Percentiles rank a stretch among this genome's conserved stretches.
phyloP scores from a whole-genome alignment of 1,140 invertebrate species.

The Cataglyphis hispanica region DNA sequence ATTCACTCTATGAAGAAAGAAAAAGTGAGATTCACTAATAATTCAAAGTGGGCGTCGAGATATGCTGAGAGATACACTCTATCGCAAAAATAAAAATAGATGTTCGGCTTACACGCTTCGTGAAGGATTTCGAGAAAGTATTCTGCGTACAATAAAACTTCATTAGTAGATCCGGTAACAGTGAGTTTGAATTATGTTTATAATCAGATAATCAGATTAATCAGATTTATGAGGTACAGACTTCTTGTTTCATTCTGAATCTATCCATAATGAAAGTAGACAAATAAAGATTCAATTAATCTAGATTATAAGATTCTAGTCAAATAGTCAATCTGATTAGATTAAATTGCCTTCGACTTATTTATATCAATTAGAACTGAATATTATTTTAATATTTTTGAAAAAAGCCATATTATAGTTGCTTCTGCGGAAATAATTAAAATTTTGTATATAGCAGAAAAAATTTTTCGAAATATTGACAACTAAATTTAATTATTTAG shows the following conservation, averaged over 20 bases:
- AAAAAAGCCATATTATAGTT: no score
- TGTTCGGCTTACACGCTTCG: not conserved
- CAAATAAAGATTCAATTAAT: not conserved
- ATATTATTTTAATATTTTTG: not conserved
- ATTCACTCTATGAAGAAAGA: conserved; percentile 21
- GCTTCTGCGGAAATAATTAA: no score
- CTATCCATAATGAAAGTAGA: conserved; percentile 5
- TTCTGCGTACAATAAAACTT: conserved; percentile 37
- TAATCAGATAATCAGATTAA: conserved; percentile 21
- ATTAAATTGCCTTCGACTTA: not conserved
- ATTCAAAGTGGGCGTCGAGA: conserved; percentile 6
- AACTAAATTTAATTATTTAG: no score
- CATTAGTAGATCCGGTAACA: conserved; percentile 44
- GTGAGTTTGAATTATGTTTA: not conserved
- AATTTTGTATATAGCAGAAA: no score
- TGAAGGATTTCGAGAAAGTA: conserved; percentile 31
- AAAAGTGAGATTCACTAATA: not conserved
- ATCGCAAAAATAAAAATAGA: conserved; percentile 43
- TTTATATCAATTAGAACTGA: not conserved
- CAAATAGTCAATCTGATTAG: not conserved
- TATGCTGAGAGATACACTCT: not conserved
- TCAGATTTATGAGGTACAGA: not conserved
- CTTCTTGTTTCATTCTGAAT: conserved; percentile 21
- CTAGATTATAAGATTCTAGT: not conserved
- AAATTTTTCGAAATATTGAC: no score